These are phyloP conservation scores for Protophormia terraenovae DNA, from an alignment of 2,888 invertebrate genomes.

Conservation along the genomic window DNA sequence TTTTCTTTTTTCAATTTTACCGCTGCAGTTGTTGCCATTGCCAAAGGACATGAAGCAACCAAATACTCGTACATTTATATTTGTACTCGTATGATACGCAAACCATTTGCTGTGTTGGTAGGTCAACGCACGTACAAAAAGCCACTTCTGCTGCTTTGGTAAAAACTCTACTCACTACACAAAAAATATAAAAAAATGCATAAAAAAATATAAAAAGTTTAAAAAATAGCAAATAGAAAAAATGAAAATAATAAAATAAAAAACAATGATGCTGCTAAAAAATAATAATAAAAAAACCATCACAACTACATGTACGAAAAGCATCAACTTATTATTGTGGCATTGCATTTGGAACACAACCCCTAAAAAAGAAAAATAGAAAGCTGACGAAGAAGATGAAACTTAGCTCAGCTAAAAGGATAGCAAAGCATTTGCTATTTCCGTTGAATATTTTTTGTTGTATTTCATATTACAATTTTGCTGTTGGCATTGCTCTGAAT, in stretches of 20 bases:
- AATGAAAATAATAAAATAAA: slow-evolving; percentile 21
- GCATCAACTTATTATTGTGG: slow-evolving; percentile 63
- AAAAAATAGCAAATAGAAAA: slow-evolving; percentile 39
- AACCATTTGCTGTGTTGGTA: slow-evolving; percentile 79
- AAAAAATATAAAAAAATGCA: slow-evolving; percentile 9
- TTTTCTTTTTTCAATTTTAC: slow-evolving; percentile 27
- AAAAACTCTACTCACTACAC: slow-evolving; percentile 27
- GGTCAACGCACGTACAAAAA: slow-evolving; percentile 81
- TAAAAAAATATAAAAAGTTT: slow-evolving; percentile 52
- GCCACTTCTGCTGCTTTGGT: slow-evolving; percentile 75
- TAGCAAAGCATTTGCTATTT: slow-evolving; percentile 58
- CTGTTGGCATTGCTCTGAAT: slow-evolving; percentile 66
- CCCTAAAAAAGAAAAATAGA: slow-evolving; percentile 22
- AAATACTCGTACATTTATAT: slow-evolving; percentile 7
- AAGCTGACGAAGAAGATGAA: slow-evolving; percentile 13
- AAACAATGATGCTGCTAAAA: slow-evolving; percentile 31
- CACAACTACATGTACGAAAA: slow-evolving; percentile 48
- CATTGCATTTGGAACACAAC: slow-evolving; percentile 49
- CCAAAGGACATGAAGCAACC: slow-evolving; percentile 62
- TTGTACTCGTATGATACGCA: slow-evolving; percentile 47
- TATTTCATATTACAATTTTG: slow-evolving; percentile 51
- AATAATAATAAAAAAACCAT: no score
- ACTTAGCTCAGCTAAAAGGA: slow-evolving; percentile 45
- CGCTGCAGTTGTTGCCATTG: slow-evolving; percentile 64
- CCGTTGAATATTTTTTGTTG: slow-evolving; percentile 39